Evolutionary conservation across 2,888 invertebrate genomes (phyloP), one percentile per base, ranked within the genome.

Genomic region (Tubulanus polymorphus): DNA sequence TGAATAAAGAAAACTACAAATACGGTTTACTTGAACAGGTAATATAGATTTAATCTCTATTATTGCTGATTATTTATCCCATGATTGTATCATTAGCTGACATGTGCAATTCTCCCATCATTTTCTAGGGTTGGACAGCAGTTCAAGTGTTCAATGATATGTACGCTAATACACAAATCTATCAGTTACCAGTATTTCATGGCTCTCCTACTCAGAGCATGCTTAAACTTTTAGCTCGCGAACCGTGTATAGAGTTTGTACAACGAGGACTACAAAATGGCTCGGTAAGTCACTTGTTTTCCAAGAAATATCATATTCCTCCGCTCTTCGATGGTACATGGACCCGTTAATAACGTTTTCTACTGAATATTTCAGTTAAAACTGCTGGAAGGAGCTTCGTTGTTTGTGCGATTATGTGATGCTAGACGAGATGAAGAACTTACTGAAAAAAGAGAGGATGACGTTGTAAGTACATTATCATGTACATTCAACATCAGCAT

Each of bases 21-120:
- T 76, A 75, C 59, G 72, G 71, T 10, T 67, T 76, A 15, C 59
- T 73, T 28, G 72, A 76, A 60, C 73, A 75, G 72, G 75, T 74
- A 35, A 25, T 62, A 29, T 10, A 18, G 35, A 35, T n/a, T 35
- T n/a, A n/a, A n/a, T n/a, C n/a, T n/a, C n/a, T n/a, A n/a, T n/a
- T n/a, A n/a, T n/a, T n/a, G n/a, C n/a, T n/a, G n/a, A n/a, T n/a
- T n/a, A n/a, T n/a, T n/a, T n/a, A n/a, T n/a, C n/a, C n/a, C n/a
- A n/a, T n/a, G n/a, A n/a, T n/a, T n/a, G n/a, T n/a, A n/a, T n/a
- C n/a, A n/a, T n/a, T n/a, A n/a, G n/a, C n/a, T n/a, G n/a, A 32
- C 35, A 32, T 32, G 35, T 32, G 35, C 35, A 32, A 10, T 12
- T 32, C 10, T 32, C 35, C 35, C 35, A 10, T 32, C 15, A 15